These are phyloP conservation scores for Acleris emargana DNA, from an alignment of 2,888 invertebrate genomes.

Conservation along the genomic window DNA sequence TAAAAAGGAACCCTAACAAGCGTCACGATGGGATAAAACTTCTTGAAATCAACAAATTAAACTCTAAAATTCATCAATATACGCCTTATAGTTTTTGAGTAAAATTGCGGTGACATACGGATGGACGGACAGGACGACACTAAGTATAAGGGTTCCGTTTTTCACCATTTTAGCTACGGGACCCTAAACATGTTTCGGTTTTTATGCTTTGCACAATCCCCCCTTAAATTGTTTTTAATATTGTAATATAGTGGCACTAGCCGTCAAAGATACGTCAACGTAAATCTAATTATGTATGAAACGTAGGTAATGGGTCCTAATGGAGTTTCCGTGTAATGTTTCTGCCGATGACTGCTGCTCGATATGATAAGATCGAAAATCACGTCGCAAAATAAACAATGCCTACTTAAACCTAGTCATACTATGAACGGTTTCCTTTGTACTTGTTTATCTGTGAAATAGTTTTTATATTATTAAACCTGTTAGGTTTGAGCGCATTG, in stretches of 20 bases:
- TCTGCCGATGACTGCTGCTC: slow-evolving; percentile 38
- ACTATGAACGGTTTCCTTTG: slow-evolving; percentile 26
- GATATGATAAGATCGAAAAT: slow-evolving; percentile 37
- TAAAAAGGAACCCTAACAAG: too few species aligned
- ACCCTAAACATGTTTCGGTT: too few species aligned
- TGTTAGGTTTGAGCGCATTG: not conserved
- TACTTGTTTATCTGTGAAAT: slow-evolving; percentile 28
- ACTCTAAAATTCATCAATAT: too few species aligned
- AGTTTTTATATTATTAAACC: slow-evolving; percentile 2
- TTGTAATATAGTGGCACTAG: not conserved
- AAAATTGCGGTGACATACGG: too few species aligned
- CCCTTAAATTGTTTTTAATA: not conserved
- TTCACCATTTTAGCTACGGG: too few species aligned
- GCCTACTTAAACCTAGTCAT: slow-evolving; percentile 13
- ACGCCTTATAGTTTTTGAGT: too few species aligned
- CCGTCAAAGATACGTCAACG: slow-evolving; percentile 10
- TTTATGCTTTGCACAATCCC: too few species aligned
- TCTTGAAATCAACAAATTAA: too few species aligned
- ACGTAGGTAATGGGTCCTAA: slow-evolving; percentile 38
- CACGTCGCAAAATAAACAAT: slow-evolving; percentile 22
- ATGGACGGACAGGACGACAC: too few species aligned
- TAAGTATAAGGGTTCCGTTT: too few species aligned
- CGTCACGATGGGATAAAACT: too few species aligned
- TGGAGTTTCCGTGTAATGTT: slow-evolving; percentile 42
- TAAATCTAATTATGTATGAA: slow-evolving; percentile 30